phyloP scores from a whole-genome alignment of 1,140 invertebrate genomes.

The Oryctes rhinoceros region DNA sequence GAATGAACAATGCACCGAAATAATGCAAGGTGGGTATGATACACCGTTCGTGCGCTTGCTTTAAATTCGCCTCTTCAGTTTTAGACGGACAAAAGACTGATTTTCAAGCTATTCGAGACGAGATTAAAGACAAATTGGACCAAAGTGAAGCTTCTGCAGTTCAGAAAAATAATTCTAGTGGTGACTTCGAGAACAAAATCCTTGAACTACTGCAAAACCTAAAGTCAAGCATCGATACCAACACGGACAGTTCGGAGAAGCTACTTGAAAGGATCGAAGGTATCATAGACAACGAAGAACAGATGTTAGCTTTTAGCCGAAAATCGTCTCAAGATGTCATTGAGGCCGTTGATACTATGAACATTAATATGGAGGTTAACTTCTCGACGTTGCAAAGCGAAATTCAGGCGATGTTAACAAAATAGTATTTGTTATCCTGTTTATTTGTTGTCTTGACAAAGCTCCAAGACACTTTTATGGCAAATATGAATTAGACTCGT shows the following conservation, averaged over 20 bases:
- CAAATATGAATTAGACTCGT: too few species aligned
- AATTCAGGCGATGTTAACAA: too few species aligned
- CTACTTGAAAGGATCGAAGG: neutral
- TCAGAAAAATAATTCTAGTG: neutral
- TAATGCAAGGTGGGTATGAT: neutral
- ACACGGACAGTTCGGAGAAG: neutral
- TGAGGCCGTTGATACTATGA: neutral
- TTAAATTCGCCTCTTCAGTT: slow-evolving; percentile 46
- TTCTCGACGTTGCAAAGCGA: neutral
- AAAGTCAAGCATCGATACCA: neutral
- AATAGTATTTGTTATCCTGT: too few species aligned
- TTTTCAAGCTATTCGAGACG: slow-evolving; percentile 47
- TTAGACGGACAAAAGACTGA: slow-evolving; percentile 51
- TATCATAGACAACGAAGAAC: slow-evolving; percentile 4
- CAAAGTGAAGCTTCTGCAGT: neutral
- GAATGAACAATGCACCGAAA: neutral
- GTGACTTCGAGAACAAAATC: neutral
- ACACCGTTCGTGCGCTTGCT: neutral
- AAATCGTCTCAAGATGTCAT: neutral
- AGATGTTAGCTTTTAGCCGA: neutral
- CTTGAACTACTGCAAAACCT: neutral
- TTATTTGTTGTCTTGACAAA: too few species aligned
- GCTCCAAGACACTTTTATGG: too few species aligned
- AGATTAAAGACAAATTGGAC: slow-evolving; percentile 47
- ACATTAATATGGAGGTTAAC: neutral